Base-by-base conservation (phyloP, 35 echinoderm and acorn worm genomes). In the Lytechinus pictus region DNA sequence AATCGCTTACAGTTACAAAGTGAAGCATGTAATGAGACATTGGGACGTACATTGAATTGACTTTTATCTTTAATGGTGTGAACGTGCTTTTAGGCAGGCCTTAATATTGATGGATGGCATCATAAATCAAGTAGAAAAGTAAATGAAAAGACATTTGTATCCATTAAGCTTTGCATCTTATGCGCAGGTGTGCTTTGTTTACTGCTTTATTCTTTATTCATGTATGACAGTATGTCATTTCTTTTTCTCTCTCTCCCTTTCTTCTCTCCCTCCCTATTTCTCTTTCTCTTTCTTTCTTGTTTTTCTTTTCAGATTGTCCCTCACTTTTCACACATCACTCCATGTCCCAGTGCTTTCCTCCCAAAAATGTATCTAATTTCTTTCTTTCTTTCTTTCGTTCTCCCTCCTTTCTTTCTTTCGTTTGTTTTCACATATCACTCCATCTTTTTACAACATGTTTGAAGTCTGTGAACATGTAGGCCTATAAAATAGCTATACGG, bases 51-150 rank as follows among this genome's bases (percentile, higher is more conserved):
- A 79, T 5, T 24, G 19, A 79, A 79, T 79, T 24, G 66, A 24
- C 66, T 3, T 79, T 3, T 79, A 79, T 79, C 66, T 24, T 79
- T 79, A 79, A 79, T n/a, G 66, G 66, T 79, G 66, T 16, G 66
- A 79, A 79, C 19, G 66, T 79, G 66, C 66, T 79, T n/a, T 79
- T 16, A 24, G 66, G 66, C 66, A 79, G n/a, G 66, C 16, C 12
- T 60, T 79, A 79, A 93, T 54, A 11, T 53, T 93, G 54, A 93
- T 93, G 53, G 53, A 93, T 93, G 24, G 53, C 92, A 4, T 27
- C 92, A 93, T 93, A 93, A 93, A 93, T 93, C 92, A 93, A 55
- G 92, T 57, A 10, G 92, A 93, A 55, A 93, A 56, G 53, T 93
- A 93, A 90, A 55, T 55, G 92, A 55, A 27, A 54, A 55, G 55